Conservation (phyloP, 1,140 invertebrate species). For the Cardiocondyla obscurior region DNA sequence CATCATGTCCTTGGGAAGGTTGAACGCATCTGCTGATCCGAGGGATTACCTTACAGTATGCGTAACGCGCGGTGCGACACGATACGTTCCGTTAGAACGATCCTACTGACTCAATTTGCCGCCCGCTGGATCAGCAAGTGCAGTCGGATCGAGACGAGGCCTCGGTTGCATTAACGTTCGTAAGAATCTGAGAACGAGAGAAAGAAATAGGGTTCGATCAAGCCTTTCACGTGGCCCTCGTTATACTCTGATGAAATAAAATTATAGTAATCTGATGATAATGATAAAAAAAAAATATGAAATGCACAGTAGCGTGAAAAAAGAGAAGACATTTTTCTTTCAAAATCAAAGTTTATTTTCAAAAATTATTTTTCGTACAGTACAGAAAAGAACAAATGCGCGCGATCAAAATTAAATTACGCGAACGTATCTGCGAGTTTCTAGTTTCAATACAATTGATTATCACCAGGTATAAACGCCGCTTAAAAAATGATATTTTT, state of each 20-base stretch:
- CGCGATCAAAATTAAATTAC: background rate
- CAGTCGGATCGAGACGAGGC: constrained; percentile 12
- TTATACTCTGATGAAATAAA: too few species aligned
- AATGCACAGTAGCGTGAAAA: too few species aligned
- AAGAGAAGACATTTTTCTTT: too few species aligned
- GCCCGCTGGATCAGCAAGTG: constrained; percentile 41
- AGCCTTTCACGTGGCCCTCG: too few species aligned
- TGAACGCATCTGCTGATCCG: constrained; percentile 55
- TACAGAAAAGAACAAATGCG: background rate
- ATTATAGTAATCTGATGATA: too few species aligned
- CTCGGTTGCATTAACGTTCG: background rate
- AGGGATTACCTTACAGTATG: constrained; percentile 64
- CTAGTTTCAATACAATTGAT: background rate
- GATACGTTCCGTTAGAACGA: constrained; percentile 67
- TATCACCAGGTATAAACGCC: too few species aligned
- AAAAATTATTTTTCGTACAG: background rate
- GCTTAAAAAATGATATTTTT: background rate
- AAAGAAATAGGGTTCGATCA: background rate
- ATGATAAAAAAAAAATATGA: too few species aligned
- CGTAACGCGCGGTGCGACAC: constrained; percentile 63
- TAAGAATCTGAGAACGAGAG: background rate
- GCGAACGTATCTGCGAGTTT: background rate
- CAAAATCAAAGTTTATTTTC: too few species aligned
- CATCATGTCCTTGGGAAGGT: constrained; percentile 57
- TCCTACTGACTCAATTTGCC: constrained; percentile 66